These are phyloP conservation scores for Prolemur simus DNA, from an alignment of 2,113 vertebrate species.

Conservation along the genomic window DNA sequence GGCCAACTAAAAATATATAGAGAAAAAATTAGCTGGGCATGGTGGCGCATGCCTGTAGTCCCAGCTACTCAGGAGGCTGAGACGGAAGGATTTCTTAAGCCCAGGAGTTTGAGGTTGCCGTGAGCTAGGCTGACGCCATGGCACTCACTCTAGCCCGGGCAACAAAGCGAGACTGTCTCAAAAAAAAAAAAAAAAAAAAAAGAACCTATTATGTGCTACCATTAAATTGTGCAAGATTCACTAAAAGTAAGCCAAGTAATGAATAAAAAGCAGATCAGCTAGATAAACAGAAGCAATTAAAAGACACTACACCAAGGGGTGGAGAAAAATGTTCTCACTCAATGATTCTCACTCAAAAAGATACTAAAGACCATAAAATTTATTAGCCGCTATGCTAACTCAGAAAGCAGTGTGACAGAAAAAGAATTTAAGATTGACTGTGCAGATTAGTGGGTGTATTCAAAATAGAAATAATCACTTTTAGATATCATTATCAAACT, in stretches of 20 bases:
- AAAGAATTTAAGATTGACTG: slow-evolving; percentile 22
- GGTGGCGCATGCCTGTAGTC: too few species aligned
- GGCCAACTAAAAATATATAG: too few species aligned
- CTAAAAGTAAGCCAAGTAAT: slow-evolving; percentile 16
- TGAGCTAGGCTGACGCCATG: too few species aligned
- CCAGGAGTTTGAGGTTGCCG: too few species aligned
- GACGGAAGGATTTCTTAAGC: too few species aligned
- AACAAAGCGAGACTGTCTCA: too few species aligned
- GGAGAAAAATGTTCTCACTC: background rate
- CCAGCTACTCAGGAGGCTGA: too few species aligned
- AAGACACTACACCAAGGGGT: background rate
- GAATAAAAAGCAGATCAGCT: background rate
- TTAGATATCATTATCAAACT: background rate
- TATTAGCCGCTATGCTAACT: background rate
- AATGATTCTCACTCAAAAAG: slow-evolving; percentile 6
- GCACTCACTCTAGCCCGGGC: too few species aligned
- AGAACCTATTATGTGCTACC: background rate
- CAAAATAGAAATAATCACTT: slow-evolving; percentile 15
- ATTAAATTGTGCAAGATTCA: slow-evolving; percentile 9
- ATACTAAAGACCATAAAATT: slow-evolving; percentile 14
- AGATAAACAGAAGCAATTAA: background rate
- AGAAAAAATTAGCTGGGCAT: too few species aligned
- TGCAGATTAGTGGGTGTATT: background rate
- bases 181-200: too few species aligned
- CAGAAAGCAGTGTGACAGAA: background rate